A percentile compares a stretch with the other conserved stretches of the same genome.
phyloP scores from a whole-genome alignment of 2,888 invertebrate species.

The Acrobasis repandana region DNA sequence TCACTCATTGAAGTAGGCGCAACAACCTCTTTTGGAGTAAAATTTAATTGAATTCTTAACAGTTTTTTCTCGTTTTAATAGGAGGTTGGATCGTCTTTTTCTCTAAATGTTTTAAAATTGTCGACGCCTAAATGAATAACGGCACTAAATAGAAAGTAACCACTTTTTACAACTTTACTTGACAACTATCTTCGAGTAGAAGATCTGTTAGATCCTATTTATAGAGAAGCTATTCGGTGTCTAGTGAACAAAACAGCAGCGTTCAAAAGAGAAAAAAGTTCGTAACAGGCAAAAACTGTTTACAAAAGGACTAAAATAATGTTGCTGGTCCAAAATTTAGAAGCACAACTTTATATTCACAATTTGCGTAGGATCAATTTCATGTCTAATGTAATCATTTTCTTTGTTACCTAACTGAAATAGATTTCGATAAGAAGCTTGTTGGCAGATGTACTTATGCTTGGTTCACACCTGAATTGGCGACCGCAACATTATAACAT shows the following conservation, averaged over 20 bases:
- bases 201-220: background rate
- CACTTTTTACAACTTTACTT: conserved; percentile 26
- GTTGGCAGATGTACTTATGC: too few relatives aligned
- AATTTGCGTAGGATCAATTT: background rate
- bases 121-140: conserved; percentile 31
- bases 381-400: background rate
- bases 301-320: background rate
- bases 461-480: too few relatives aligned
- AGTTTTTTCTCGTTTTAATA: conserved; percentile 52
- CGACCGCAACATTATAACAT: too few relatives aligned
- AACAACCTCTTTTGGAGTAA: conserved; percentile 64
- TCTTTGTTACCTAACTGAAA: background rate
- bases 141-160: conserved; percentile 28
- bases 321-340: background rate
- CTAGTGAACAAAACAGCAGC: background rate
- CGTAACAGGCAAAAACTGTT: background rate
- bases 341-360: conserved; percentile 4
- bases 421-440: background rate
- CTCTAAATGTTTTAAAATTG: conserved; percentile 34
- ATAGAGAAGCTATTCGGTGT: background rate
- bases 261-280: background rate
- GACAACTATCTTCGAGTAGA: conserved; percentile 19
- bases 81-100: conserved; percentile 46
- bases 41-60: conserved; percentile 75
- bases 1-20: conserved; percentile 60